These are phyloP conservation scores for Potamarius usumacintae DNA, from an alignment of 2,113 vertebrate species.

Conservation along the genomic window DNA sequence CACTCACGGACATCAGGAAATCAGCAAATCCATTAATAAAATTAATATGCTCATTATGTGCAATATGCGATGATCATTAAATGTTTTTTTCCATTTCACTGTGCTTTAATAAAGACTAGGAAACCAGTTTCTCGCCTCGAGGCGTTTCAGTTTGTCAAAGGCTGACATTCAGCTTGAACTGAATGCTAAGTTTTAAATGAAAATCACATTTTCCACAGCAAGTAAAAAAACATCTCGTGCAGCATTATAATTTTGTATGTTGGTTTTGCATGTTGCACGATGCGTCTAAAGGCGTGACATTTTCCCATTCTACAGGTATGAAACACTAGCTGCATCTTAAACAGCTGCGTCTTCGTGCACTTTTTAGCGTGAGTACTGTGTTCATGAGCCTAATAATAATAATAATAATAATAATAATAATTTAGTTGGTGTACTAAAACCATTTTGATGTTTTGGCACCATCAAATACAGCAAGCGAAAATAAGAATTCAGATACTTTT, in stretches of 20 bases:
- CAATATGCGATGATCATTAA: slow-evolving; percentile 1
- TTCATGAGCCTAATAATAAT: not conserved
- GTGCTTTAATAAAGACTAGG: slow-evolving; percentile 1
- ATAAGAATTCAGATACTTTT: not conserved
- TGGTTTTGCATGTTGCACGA: not conserved
- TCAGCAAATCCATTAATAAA: slow-evolving; percentile 19
- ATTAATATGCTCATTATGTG: slow-evolving; percentile 16
- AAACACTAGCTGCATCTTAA: not conserved
- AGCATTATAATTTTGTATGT: not conserved
- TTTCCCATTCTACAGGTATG: not conserved
- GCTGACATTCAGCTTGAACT: not conserved
- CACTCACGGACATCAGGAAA: slow-evolving; percentile 3
- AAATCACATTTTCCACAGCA: not conserved
- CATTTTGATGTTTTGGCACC: not conserved
- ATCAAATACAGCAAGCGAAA: not conserved
- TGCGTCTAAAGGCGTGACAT: not conserved
- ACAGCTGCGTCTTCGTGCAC: not conserved
- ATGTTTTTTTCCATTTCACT: slow-evolving; percentile 1
- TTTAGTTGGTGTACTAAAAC: not conserved
- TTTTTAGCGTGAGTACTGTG: not conserved
- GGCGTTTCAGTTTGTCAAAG: not conserved
- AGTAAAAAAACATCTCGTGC: not conserved
- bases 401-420: not conserved
- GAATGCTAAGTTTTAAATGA: not conserved
- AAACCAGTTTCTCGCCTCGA: not conserved